Evolutionary conservation across 35 echinoderm and acorn worm genomes (phyloP).

Genomic region (Holothuria glaberrima): DNA sequence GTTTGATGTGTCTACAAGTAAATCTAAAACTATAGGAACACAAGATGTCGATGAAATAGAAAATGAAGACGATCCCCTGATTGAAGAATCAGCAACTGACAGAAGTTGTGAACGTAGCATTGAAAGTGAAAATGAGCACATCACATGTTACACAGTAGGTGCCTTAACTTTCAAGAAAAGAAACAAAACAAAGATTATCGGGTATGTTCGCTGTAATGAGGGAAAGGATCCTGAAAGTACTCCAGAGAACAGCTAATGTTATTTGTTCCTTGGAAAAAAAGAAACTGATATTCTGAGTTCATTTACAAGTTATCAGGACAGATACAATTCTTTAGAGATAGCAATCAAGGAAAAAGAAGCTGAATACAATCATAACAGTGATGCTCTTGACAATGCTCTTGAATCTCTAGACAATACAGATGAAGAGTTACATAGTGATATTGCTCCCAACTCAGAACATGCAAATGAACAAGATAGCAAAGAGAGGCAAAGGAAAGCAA

Average conservation of each 20-base stretch:
- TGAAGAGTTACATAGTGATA: too few relatives aligned
- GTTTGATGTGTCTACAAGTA: too few relatives aligned
- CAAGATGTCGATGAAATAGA: neutral
- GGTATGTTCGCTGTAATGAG: neutral
- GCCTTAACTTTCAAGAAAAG: conserved; percentile 29
- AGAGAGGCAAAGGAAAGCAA: too few relatives aligned
- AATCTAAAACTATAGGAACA: neutral
- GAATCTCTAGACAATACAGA: too few relatives aligned
- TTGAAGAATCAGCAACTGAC: neutral
- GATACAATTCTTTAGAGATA: neutral
- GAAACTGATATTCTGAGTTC: conserved; percentile 44
- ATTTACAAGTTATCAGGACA: conserved; percentile 35
- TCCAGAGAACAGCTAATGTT: conserved; percentile 57
- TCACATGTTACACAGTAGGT: neutral
- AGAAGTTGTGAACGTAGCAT: neutral
- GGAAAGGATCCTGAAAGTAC: conserved; percentile 31
- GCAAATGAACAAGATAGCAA: too few relatives aligned
- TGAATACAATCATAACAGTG: too few relatives aligned
- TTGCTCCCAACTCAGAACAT: too few relatives aligned
- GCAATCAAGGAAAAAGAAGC: conserved; percentile 12
- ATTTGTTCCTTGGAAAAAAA: conserved; percentile 40
- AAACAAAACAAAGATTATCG: conserved; percentile 23
- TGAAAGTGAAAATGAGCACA: neutral
- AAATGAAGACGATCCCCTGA: neutral
- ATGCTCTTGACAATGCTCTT: neutral